phyloP scores from a whole-genome alignment of 2,797 vertebrate species.

The Spea hammondii region DNA sequence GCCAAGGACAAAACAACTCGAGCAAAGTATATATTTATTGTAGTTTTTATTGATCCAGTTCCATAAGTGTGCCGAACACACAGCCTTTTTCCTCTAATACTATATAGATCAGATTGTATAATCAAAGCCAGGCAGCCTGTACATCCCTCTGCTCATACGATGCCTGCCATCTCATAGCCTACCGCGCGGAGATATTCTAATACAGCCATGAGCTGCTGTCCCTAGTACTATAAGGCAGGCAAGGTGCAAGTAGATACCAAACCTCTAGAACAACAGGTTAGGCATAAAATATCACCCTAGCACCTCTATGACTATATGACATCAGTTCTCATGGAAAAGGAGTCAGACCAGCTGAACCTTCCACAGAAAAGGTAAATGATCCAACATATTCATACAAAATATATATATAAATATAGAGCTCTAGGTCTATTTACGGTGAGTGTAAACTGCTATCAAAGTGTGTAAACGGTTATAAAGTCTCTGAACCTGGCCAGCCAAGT shows the following conservation, averaged over 20 bases:
- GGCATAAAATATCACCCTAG: constrained; percentile 8
- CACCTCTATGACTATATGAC: constrained; percentile 27
- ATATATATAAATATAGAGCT: constrained; percentile 51
- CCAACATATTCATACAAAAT: constrained; percentile 48
- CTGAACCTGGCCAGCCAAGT: constrained; percentile 35
- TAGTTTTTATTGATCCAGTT: constrained; percentile 32
- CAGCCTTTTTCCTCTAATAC: neutral
- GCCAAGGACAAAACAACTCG: neutral
- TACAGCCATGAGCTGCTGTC: neutral
- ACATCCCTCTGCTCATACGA: neutral
- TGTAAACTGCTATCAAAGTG: constrained; percentile 43
- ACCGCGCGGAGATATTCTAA: neutral
- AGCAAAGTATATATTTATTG: constrained; percentile 37
- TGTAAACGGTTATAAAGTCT: constrained; percentile 35
- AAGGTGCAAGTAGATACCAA: constrained; percentile 9
- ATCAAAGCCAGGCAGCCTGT: neutral
- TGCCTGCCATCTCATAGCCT: neutral
- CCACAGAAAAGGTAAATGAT: constrained; percentile 23
- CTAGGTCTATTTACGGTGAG: constrained; percentile 40
- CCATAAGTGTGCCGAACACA: constrained; percentile 6
- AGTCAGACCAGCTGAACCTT: constrained; percentile 46
- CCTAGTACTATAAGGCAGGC: constrained; percentile 4
- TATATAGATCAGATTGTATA: neutral
- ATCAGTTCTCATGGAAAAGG: constrained; percentile 32
- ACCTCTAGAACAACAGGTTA: constrained; percentile 5